Conservation (phyloP, 2,797 vertebrate genomes). For the Coccyzus lansbergi region DNA sequence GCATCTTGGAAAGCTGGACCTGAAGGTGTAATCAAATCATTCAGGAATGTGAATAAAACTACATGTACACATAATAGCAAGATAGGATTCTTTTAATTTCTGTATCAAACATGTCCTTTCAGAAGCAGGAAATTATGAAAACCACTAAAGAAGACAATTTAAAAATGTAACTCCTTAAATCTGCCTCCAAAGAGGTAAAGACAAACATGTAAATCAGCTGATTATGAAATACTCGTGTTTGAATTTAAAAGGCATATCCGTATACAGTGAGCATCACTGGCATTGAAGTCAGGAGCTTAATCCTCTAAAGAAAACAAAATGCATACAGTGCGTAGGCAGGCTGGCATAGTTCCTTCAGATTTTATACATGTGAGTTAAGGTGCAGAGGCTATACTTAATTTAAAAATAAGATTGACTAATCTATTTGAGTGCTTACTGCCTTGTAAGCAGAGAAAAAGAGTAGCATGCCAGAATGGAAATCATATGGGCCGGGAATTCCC, state of each 20-base stretch:
- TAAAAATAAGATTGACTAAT: conserved; percentile 76
- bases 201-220: conserved; percentile 67
- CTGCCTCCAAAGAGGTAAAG: conserved; percentile 64
- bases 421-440: conserved; percentile 75
- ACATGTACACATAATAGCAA: not conserved
- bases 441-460: conserved; percentile 68
- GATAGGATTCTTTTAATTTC: not conserved
- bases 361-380: conserved; percentile 46
- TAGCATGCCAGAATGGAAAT: conserved; percentile 79
- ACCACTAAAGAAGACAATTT: conserved; percentile 50
- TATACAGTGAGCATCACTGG: conserved; percentile 49
- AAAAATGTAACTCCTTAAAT: conserved; percentile 54
- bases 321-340: conserved; percentile 46
- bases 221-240: conserved; percentile 69
- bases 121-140: conserved; percentile 33
- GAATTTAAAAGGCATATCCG: conserved; percentile 65
- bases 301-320: conserved; percentile 64
- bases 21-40: not conserved
- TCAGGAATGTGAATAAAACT: not conserved
- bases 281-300: conserved; percentile 63
- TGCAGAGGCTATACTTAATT: conserved; percentile 51
- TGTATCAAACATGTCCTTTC: conserved; percentile 16
- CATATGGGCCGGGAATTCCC: conserved; percentile 84
- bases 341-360: conserved; percentile 38
- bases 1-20: conserved; percentile 29